Evolutionary conservation across 2,113 vertebrate species (phyloP), one percentile per base, ranked within the genome.

Genomic region (Etia nguti): DNA sequence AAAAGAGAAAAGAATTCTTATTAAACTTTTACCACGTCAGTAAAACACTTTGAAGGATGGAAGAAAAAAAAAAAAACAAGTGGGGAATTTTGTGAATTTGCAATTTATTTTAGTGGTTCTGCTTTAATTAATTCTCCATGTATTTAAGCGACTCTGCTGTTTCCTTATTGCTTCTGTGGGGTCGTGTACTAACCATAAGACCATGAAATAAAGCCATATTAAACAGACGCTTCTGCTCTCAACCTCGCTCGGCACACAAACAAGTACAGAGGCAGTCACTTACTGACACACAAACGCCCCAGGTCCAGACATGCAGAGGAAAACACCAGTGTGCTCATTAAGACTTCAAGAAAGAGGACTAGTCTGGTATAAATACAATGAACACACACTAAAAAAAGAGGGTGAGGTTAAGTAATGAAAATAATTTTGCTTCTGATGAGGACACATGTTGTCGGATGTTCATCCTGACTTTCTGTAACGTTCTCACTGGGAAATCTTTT

Each of bases 241-340:
- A 82, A 84, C 6, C 80, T 83, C 24, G 31, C 24, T 57, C n/a
- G 15, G 43, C 31, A 22, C 83, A 88, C 43, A 80, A 80, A 60
- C 60, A 82, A 60, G 68, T 26, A 43, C 48, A 75, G 5, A 60
- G 77, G 9, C 60, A 80, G 46, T 16, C 6, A 0, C 48, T 85
- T 29, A 65, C 43, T 43, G 22, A 55, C 54, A 56, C 56, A 56
- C 29, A 41, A 41, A 62, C 70, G 75, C 34, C 59, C 56, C 43
- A 57, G 38, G 83, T 80, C 87, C 81, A 84, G 82, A 88, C 86
- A 82, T 81, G 83, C 10, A 87, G 46, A 60, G 59, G 10, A 80
- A 90, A 86, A 84, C 80, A 79, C 62, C 57, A 85, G 57, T 16
- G 56, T 85, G 82, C 56, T 68, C 80, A 93, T 89, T 91, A 86